Percentiles rank a stretch among this genome's conserved stretches.
These are phyloP conservation scores for Eledona agricola DNA, from an alignment of 2,888 invertebrate genomes.

Conservation along the genomic window DNA sequence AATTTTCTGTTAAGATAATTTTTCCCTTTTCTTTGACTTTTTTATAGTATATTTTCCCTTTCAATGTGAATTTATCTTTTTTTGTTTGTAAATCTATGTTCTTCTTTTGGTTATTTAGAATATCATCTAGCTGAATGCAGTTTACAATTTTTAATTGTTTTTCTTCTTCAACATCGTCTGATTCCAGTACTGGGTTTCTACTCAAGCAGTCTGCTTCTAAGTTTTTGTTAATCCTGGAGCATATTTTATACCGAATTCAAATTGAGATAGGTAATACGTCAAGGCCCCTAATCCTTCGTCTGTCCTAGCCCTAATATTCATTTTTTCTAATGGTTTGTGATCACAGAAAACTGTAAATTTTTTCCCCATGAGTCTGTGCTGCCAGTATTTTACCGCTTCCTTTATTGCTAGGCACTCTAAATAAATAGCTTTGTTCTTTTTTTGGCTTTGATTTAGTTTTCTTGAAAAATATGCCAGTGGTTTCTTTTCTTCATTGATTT, in stretches of 20 bases:
- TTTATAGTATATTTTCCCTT: background rate
- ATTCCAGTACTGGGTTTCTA: conserved; percentile 1
- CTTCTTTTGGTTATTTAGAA: background rate
- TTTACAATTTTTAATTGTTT: conserved; percentile 5
- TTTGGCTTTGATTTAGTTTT: no score
- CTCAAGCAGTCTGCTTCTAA: conserved; percentile 2
- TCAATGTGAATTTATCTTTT: conserved; percentile 1
- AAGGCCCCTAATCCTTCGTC: background rate
- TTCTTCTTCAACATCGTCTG: background rate
- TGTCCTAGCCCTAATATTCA: background rate
- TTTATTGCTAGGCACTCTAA: conserved; percentile 5
- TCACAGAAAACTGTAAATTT: conserved; percentile 1
- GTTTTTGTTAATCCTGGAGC: background rate
- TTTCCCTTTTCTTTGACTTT: conserved; percentile 1
- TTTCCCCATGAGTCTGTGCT: conserved; percentile 1
- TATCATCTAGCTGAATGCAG: background rate
- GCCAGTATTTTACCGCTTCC: conserved; percentile 1
- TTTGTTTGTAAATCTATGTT: background rate
- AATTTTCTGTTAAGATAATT: conserved; percentile 1
- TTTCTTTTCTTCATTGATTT: no score
- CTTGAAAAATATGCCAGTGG: no score
- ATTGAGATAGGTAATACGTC: conserved; percentile 3
- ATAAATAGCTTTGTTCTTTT: background rate
- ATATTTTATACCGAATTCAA: conserved; percentile 1
- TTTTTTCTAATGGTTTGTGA: conserved; percentile 6